Conservation (phyloP, 1,140 invertebrate species). For the Sitophilus oryzae region DNA sequence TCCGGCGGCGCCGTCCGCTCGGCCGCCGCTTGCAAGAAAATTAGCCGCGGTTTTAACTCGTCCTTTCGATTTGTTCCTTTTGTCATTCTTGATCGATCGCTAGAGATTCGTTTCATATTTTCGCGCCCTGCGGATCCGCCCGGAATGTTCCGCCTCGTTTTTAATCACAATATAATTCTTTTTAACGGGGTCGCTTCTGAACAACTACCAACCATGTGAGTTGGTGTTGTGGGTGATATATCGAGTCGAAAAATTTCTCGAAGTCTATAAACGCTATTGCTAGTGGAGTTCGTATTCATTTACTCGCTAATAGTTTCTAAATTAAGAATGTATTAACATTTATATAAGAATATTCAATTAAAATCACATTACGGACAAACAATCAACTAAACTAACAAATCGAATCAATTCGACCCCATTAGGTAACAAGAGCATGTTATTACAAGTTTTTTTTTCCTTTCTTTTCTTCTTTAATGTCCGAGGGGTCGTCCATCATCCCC, state of each 20-base stretch:
- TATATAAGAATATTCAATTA: background rate
- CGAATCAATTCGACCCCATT: background rate
- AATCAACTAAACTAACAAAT: background rate
- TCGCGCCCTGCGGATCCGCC: too few relatives aligned
- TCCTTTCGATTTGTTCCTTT: too few relatives aligned
- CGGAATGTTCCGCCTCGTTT: too few relatives aligned
- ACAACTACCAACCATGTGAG: background rate
- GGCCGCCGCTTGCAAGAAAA: too few relatives aligned
- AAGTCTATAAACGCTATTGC: too few relatives aligned
- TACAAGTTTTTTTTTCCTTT: slow-evolving; percentile 6
- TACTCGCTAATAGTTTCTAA: too few relatives aligned
- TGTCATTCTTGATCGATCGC: too few relatives aligned
- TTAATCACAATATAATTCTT: background rate
- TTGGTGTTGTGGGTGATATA: background rate
- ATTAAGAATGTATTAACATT: too few relatives aligned
- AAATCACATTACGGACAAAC: background rate
- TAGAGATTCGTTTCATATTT: too few relatives aligned
- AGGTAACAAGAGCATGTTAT: slow-evolving; percentile 12
- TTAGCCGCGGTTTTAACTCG: too few relatives aligned
- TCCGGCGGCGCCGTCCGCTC: too few relatives aligned
- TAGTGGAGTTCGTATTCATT: background rate
- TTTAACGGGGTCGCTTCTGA: background rate
- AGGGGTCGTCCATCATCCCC: slow-evolving; percentile 1
- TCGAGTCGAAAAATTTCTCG: background rate
- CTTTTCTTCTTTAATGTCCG: background rate